Evolutionary conservation across 2,113 vertebrate genomes (phyloP).

Genomic region (Sinocyclocheilus grahami): DNA sequence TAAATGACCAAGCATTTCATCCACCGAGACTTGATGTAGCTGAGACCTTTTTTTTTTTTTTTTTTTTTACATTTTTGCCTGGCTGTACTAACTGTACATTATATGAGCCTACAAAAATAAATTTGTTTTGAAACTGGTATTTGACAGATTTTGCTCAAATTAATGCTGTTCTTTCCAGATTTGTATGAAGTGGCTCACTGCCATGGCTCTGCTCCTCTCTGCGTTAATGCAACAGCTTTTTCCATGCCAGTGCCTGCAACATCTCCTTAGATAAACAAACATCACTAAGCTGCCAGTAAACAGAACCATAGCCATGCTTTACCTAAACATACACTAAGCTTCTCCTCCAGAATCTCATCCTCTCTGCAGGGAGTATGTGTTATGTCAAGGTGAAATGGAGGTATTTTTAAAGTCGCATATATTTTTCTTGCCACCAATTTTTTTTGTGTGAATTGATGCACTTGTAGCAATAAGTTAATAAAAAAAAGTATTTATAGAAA

Average conservation of each 20-base stretch:
- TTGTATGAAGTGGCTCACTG: slow-evolving; percentile 19
- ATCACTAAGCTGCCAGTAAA: slow-evolving; percentile 44
- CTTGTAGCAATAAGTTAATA: background rate
- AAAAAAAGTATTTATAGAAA: background rate
- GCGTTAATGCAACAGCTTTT: background rate
- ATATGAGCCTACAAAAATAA: slow-evolving; percentile 14
- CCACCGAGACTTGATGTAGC: background rate
- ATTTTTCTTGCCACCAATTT: background rate
- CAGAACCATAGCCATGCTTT: slow-evolving; percentile 30
- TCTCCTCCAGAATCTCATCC: slow-evolving; percentile 15
- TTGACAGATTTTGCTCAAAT: slow-evolving; percentile 16
- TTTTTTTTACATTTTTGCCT: background rate
- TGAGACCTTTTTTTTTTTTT: background rate
- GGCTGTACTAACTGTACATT: background rate
- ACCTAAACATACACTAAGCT: slow-evolving; percentile 41
- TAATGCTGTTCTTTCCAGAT: background rate
- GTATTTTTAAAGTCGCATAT: background rate
- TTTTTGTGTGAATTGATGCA: background rate
- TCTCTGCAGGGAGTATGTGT: slow-evolving; percentile 7
- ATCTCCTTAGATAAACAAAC: slow-evolving; percentile 52
- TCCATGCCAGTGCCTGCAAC: slow-evolving; percentile 20
- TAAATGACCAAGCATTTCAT: background rate
- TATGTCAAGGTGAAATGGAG: slow-evolving; percentile 2
- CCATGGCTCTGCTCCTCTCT: background rate
- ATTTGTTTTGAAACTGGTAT: slow-evolving; percentile 11